Evolutionary conservation across 2,113 vertebrate species (phyloP).

Genomic region (Agelaius tricolor): DNA sequence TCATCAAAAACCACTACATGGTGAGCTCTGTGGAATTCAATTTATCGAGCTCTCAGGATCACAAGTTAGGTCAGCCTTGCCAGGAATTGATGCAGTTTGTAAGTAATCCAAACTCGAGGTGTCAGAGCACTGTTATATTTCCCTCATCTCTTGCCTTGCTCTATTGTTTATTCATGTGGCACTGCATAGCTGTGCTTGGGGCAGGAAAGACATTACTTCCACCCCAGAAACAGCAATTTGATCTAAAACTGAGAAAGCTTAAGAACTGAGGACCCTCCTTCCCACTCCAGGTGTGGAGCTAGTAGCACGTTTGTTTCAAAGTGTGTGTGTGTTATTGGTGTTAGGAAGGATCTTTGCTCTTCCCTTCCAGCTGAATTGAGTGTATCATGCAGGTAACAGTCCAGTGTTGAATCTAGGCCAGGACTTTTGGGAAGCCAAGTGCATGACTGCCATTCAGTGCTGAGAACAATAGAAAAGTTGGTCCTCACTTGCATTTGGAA

Average conservation of each 20-base stretch:
- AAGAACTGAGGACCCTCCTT: not conserved
- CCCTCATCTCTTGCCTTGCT: not conserved
- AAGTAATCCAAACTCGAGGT: not conserved
- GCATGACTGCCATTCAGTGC: not conserved
- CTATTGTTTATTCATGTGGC: not conserved
- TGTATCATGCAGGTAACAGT: not conserved
- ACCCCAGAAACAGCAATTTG: not conserved
- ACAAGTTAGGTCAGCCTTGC: not conserved
- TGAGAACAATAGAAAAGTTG: not conserved
- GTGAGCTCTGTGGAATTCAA: slow-evolving; percentile 30
- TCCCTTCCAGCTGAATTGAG: not conserved
- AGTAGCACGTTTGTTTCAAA: not conserved
- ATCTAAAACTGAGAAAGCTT: not conserved
- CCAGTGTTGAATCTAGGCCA: accelerated
- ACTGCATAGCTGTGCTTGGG: not conserved
- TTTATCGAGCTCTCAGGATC: slow-evolving; percentile 29
- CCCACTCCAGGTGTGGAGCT: not conserved
- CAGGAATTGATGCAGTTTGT: not conserved
- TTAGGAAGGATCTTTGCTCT: not conserved
- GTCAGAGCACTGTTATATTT: not conserved
- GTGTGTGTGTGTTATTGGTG: not conserved
- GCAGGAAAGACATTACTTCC: not conserved
- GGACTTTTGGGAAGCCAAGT: not conserved
- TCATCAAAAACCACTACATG: not conserved
- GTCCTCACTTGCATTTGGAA: not conserved